These are phyloP conservation scores for Scaptomyza hsui DNA, from an alignment of 1,140 invertebrate species.

Conservation along the genomic window DNA sequence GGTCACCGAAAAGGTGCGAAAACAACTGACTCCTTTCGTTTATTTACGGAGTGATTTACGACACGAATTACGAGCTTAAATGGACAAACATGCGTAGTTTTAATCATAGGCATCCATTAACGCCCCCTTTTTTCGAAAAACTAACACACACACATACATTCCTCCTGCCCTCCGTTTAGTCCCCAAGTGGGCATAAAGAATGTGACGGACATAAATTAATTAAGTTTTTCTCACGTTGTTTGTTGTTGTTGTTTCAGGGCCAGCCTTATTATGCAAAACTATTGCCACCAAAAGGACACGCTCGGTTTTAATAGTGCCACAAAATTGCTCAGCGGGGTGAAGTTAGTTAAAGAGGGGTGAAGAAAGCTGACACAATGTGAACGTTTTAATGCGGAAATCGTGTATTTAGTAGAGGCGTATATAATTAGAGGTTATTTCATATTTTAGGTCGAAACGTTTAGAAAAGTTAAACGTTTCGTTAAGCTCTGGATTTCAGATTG, in stretches of 20 bases:
- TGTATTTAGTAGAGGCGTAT: constrained; percentile 7
- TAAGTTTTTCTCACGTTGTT: constrained; percentile 76
- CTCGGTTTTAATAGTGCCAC: constrained; percentile 10
- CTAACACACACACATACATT: constrained; percentile 22
- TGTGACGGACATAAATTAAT: constrained; percentile 78
- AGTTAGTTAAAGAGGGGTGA: constrained; percentile 11
- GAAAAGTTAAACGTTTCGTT: too few relatives aligned
- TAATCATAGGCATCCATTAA: constrained; percentile 77
- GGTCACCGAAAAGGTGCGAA: constrained; percentile 57
- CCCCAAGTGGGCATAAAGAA: constrained; percentile 70
- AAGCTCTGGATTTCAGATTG: too few relatives aligned
- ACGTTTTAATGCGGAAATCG: constrained; percentile 45
- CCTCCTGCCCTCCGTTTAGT: not conserved
- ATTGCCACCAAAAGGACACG: constrained; percentile 38
- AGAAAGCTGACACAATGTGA: constrained; percentile 5
- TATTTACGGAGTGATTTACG: constrained; percentile 68
- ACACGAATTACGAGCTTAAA: constrained; percentile 78
- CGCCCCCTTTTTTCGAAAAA: constrained; percentile 14
- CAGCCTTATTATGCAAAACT: constrained; percentile 71
- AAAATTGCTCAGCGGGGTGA: constrained; percentile 39
- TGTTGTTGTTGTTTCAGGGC: constrained; percentile 50
- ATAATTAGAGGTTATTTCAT: not conserved
- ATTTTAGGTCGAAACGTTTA: too few relatives aligned
- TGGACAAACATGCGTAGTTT: constrained; percentile 82
- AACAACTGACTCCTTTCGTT: constrained; percentile 36